Base-by-base conservation (phyloP, 1,140 invertebrate species). In the Drosophila simulans region DNA sequence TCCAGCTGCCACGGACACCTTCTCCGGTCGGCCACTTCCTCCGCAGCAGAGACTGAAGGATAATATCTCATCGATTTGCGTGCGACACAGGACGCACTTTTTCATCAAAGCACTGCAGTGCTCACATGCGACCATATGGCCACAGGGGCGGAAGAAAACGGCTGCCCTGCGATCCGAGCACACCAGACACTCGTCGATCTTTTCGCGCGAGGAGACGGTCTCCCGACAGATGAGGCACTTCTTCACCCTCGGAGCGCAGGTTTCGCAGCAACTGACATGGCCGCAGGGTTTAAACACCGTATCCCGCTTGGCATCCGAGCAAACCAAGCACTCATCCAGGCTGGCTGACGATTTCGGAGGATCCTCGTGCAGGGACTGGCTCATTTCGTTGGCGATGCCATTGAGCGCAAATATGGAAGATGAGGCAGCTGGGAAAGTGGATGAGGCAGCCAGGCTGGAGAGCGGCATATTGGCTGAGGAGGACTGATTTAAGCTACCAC, bases 111-210 rank as follows among this genome's bases (percentile, higher is more conserved):
- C 95, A 56, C 98, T 97, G 93, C 98, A 99, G 76, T 95, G 95
- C 89, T 97, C 96, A 93, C 98, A 99, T 27, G 97, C 97, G 92
- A 97, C 97, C 95, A 99, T 98, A 93, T 99, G 98, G 56, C 97
- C 96, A 93, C 98, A 99, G 3, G 98, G 98, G 75, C 96, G 96
- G 93, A 99, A 98, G 74, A 98, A 94, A 42, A 98, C 96, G 5
- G 96, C 95, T 2, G 98, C 97, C 83, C 97, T 96, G 88, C 97
- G 97, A 92, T 98, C 97, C 10, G 98, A 98, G 91, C 98, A 99
- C 5, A 99, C 98, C 42, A 98, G 94, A 93, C 98, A 99, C 93
- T 99, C 98, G 92, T 98, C 97, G 92, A 99, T 97, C 95, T 98
- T 97, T 17, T 95, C 95, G 72, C 97, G 93, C 0, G 94, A 94